Percentiles rank a stretch among this genome's conserved stretches.
phyloP scores from a whole-genome alignment of 2,113 vertebrate genomes.

The Scomber japonicus region DNA sequence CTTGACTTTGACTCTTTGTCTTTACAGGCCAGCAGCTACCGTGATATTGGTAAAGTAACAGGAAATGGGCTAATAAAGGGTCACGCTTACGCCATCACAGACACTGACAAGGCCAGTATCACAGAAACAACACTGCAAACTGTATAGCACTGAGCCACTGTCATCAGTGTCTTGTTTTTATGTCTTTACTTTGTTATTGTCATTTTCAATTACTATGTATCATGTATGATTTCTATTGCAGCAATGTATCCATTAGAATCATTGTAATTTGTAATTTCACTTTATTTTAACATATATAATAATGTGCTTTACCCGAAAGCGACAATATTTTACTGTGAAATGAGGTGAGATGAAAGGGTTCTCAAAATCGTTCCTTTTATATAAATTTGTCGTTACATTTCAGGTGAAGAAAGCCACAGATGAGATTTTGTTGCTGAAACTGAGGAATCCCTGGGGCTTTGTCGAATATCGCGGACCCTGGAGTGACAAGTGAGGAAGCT shows the following conservation, averaged over 20 bases:
- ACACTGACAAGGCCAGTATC: constrained; percentile 77
- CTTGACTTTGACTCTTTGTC: constrained; percentile 2
- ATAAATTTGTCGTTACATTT: constrained; percentile 1
- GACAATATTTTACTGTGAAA: too few species aligned
- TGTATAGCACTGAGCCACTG: background rate
- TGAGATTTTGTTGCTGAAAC: constrained; percentile 77
- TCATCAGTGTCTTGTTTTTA: background rate
- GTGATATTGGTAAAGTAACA: constrained; percentile 80
- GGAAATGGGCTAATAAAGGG: constrained; percentile 82
- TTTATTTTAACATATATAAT: too few species aligned
- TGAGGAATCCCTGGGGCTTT: constrained; percentile 90
- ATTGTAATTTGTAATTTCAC: too few species aligned
- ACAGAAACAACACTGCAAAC: background rate
- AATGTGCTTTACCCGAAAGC: too few species aligned
- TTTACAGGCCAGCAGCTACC: constrained; percentile 73
- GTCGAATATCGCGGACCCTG: constrained; percentile 86
- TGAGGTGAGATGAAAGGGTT: background rate
- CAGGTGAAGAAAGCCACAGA: constrained; percentile 75
- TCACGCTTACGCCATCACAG: constrained; percentile 87
- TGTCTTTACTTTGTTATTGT: background rate
- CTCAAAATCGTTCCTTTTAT: background rate
- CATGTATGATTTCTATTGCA: too few species aligned
- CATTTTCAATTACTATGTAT: background rate
- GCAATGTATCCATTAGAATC: too few species aligned
- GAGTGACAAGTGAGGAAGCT: constrained; percentile 85